These are phyloP conservation scores for Carabus problematicus DNA, from an alignment of 2,888 invertebrate genomes.

Conservation along the genomic window DNA sequence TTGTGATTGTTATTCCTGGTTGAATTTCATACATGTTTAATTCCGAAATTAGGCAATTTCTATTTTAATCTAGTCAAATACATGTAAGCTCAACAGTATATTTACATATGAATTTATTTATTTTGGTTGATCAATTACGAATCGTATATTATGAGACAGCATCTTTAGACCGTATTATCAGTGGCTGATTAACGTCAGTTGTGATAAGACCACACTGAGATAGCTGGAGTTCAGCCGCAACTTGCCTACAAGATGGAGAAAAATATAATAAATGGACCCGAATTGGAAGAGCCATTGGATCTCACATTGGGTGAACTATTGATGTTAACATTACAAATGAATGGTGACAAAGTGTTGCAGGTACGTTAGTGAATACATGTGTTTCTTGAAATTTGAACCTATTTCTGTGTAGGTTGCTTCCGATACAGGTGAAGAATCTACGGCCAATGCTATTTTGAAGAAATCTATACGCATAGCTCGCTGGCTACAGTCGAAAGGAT, in stretches of 20 bases:
- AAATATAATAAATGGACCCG: conserved; percentile 53
- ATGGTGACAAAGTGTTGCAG: conserved; percentile 54
- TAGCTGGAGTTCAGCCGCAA: too few species aligned
- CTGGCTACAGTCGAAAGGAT: conserved; percentile 62
- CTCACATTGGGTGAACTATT: conserved; percentile 53
- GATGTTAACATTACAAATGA: conserved; percentile 51
- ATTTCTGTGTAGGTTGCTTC: conserved; percentile 63
- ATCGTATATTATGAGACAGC: too few species aligned
- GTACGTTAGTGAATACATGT: conserved; percentile 47
- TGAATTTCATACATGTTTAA: too few species aligned
- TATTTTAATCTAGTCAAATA: too few species aligned
- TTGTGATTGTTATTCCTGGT: too few species aligned
- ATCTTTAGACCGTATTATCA: too few species aligned
- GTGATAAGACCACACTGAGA: too few species aligned
- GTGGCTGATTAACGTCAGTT: too few species aligned
- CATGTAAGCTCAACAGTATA: too few species aligned
- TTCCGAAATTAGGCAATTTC: too few species aligned
- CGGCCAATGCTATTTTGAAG: conserved; percentile 65
- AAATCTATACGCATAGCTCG: conserved; percentile 65
- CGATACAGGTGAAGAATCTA: conserved; percentile 64
- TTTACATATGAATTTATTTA: too few species aligned
- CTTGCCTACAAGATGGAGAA: conserved; percentile 43
- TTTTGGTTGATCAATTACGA: too few species aligned
- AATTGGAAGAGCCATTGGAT: conserved; percentile 52
- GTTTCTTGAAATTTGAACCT: background rate